Evolutionary conservation across 2,113 vertebrate species (phyloP).

Genomic region (Chionomys nivalis): DNA sequence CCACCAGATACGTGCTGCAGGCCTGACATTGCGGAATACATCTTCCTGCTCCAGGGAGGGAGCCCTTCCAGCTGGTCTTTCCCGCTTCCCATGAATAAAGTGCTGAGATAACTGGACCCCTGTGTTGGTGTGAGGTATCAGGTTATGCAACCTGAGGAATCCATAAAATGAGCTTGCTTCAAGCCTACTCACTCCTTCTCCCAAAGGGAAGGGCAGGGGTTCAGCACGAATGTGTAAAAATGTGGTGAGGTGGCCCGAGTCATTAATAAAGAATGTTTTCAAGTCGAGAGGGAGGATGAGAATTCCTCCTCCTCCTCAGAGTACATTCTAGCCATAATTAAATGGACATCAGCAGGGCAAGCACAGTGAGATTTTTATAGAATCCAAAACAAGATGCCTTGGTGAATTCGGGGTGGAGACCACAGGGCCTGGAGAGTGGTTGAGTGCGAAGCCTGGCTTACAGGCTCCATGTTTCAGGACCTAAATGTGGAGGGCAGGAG

Average conservation of each 20-base stretch:
- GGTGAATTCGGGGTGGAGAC: neutral
- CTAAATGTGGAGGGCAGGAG: neutral
- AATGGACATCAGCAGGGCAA: conserved; percentile 1
- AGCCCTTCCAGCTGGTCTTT: conserved; percentile 44
- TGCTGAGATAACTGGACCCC: conserved; percentile 6
- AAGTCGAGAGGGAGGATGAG: neutral
- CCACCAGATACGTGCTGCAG: conserved; percentile 14
- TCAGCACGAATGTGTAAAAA: conserved; percentile 45
- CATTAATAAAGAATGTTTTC: conserved; percentile 40
- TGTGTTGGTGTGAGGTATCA: conserved; percentile 44
- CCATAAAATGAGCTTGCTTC: conserved; percentile 64
- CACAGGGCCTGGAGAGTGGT: neutral
- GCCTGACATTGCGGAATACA: conserved; percentile 5
- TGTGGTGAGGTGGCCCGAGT: conserved; percentile 22
- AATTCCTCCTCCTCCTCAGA: neutral
- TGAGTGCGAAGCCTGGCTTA: neutral
- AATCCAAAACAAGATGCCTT: conserved; percentile 6
- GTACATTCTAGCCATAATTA: conserved; percentile 15
- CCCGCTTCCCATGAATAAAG: conserved; percentile 58
- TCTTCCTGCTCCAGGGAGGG: neutral
- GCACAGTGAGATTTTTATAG: neutral
- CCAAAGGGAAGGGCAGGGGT: conserved; percentile 40
- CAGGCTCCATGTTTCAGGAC: accelerated
- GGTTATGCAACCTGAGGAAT: conserved; percentile 62
- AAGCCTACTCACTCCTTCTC: conserved; percentile 12